Conservation (phyloP, 2,888 invertebrate species). For the Drosophila lacicola region DNA sequence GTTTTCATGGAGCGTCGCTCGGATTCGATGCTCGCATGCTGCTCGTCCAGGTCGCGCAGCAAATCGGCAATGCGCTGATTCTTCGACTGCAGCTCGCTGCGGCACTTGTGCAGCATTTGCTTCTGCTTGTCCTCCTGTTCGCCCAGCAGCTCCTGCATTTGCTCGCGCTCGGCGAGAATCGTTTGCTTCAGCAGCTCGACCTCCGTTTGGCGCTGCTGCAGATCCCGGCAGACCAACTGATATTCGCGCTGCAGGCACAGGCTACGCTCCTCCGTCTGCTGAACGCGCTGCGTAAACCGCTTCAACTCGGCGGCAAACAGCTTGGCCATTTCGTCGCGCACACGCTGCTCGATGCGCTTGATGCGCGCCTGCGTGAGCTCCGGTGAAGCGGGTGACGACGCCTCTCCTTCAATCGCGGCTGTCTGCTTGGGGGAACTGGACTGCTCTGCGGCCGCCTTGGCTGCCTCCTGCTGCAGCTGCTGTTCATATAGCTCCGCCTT, state of each 20-base stretch:
- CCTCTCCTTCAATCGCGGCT: slow-evolving; percentile 2
- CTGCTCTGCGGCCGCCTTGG: slow-evolving; percentile 1
- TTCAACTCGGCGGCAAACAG: slow-evolving; percentile 88
- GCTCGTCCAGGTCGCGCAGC: slow-evolving; percentile 78
- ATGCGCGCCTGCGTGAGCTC: slow-evolving; percentile 82
- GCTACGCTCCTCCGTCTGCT: slow-evolving; percentile 82
- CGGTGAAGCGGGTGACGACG: slow-evolving; percentile 65
- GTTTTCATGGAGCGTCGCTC: slow-evolving; percentile 86
- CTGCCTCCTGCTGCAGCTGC: slow-evolving; percentile 84
- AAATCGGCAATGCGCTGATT: slow-evolving; percentile 84
- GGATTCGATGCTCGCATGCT: slow-evolving; percentile 84
- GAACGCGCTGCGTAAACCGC: slow-evolving; percentile 84
- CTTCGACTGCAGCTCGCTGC: slow-evolving; percentile 84
- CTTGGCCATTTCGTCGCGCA: slow-evolving; percentile 89
- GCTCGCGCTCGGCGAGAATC: slow-evolving; percentile 83
- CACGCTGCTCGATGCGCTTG: slow-evolving; percentile 84
- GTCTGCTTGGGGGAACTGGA: neutral
- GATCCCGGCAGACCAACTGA: slow-evolving; percentile 68
- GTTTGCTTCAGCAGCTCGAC: slow-evolving; percentile 83
- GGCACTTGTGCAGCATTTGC: slow-evolving; percentile 75
- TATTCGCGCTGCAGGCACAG: slow-evolving; percentile 75
- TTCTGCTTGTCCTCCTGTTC: slow-evolving; percentile 80
- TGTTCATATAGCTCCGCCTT: slow-evolving; percentile 89
- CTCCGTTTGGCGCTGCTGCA: slow-evolving; percentile 81
- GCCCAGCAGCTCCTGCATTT: slow-evolving; percentile 75